Evolutionary conservation across 1,140 invertebrate genomes (phyloP).

Genomic region (Antheraea mylitta): DNA sequence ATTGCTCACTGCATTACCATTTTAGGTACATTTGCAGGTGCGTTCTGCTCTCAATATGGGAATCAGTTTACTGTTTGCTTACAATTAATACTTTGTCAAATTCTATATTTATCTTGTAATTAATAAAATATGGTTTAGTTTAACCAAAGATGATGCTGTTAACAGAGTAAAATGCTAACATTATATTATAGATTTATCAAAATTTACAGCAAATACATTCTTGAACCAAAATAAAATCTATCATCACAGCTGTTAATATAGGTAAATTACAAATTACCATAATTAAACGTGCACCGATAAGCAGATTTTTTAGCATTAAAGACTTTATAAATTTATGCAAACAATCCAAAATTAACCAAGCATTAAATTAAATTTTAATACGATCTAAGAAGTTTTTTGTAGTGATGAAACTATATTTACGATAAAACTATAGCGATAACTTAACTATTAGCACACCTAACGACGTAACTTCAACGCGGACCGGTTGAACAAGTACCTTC

Average conservation of each 20-base stretch:
- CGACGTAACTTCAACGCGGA: conserved; percentile 9
- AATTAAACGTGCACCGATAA: no score
- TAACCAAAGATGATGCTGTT: neutral
- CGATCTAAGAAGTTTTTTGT: conserved; percentile 26
- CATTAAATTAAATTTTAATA: conserved; percentile 20
- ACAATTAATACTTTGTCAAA: conserved; percentile 22
- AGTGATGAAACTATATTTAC: conserved; percentile 22
- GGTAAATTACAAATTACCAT: no score
- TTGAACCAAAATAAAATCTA: no score
- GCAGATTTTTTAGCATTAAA: neutral
- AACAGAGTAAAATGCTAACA: neutral
- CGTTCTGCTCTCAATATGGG: conserved; percentile 24
- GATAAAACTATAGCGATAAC: conserved; percentile 20
- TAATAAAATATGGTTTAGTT: neutral
- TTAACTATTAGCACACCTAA: conserved; percentile 6
- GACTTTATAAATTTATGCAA: conserved; percentile 6
- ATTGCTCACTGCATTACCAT: conserved; percentile 17
- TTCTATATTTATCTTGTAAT: neutral
- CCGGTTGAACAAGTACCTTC: neutral
- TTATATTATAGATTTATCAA: no score
- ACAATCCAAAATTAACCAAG: conserved; percentile 11
- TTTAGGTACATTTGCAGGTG: conserved; percentile 22
- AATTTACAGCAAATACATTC: no score
- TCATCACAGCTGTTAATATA: no score
- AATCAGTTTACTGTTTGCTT: conserved; percentile 20